A percentile compares a stretch with the other conserved stretches of the same genome.
These are phyloP conservation scores for Rhopalosiphum nymphaeae DNA, from an alignment of 2,888 invertebrate genomes.

Conservation along the genomic window DNA sequence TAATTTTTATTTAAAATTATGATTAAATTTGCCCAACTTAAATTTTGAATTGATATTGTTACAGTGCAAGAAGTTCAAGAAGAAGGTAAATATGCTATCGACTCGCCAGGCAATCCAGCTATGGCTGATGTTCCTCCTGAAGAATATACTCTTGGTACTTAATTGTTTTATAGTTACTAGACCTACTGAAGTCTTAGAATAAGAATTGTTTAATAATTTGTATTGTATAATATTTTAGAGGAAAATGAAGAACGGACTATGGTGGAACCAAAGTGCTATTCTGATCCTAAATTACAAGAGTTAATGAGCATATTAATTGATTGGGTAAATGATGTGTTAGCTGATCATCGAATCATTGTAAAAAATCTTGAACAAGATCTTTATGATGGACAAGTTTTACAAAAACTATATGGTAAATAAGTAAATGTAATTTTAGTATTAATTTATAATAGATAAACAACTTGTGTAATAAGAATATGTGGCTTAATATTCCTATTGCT, in stretches of 20 bases:
- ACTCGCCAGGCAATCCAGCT: constrained; percentile 93
- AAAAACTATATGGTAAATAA: constrained; percentile 76
- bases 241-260: constrained; percentile 98
- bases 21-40: not conserved
- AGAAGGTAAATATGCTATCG: constrained; percentile 96
- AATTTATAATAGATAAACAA: not conserved
- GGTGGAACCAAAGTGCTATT: constrained; percentile 89
- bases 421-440: not conserved
- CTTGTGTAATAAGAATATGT: not conserved
- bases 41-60: constrained; percentile 68
- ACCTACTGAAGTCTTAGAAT: not conserved
- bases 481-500: not conserved
- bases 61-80: constrained; percentile 94
- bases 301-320: constrained; percentile 90
- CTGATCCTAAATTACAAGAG: constrained; percentile 88
- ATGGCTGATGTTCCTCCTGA: constrained; percentile 91
- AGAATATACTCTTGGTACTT: constrained; percentile 88
- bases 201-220: not conserved
- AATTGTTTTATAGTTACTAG: constrained; percentile 66
- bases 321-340: constrained; percentile 99
- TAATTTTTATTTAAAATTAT: not conserved
- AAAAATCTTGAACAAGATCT: constrained; percentile 96
- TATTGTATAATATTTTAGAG: constrained; percentile 73
- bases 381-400: constrained; percentile 94
- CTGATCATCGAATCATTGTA: constrained; percentile 95